Percentiles rank a stretch among this genome's conserved stretches.
Conservation (phyloP, 2,797 vertebrate species). For the Okamejei kenojei region DNA sequence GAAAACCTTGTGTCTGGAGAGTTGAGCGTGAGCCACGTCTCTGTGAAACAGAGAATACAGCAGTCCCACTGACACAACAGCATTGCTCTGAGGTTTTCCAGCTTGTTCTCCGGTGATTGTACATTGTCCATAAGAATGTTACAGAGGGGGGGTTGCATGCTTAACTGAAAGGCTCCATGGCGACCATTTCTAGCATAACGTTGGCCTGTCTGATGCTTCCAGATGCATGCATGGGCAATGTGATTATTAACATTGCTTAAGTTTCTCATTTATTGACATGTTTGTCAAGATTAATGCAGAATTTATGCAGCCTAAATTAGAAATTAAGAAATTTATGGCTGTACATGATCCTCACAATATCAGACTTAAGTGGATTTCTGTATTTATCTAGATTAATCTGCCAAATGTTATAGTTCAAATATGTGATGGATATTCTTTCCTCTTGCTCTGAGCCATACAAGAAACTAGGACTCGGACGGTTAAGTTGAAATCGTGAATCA, state of each 20-base stretch:
- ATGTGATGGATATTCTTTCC: neutral
- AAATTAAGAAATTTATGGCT: neutral
- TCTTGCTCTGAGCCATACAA: neutral
- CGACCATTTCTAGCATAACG: no score
- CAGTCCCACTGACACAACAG: no score
- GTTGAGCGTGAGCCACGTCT: no score
- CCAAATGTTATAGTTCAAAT: neutral
- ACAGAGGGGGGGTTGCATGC: no score
- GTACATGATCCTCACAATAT: neutral
- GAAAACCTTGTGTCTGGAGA: no score
- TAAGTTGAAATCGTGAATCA: slow-evolving; percentile 31
- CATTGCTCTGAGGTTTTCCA: no score
- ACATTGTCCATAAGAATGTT: no score
- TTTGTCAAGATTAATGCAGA: neutral
- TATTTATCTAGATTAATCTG: neutral
- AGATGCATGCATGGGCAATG: neutral
- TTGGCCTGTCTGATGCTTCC: no score
- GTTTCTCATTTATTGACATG: neutral
- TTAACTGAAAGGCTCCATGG: no score
- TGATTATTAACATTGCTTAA: neutral
- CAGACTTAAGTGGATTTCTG: neutral
- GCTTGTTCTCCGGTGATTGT: no score
- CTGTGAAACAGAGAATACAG: no score
- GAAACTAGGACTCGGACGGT: neutral
- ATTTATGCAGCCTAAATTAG: neutral